A percentile compares a stretch with the other conserved stretches of the same genome.
Evolutionary conservation across 2,888 invertebrate species (phyloP).

Genomic region (Drosophila mimica): DNA sequence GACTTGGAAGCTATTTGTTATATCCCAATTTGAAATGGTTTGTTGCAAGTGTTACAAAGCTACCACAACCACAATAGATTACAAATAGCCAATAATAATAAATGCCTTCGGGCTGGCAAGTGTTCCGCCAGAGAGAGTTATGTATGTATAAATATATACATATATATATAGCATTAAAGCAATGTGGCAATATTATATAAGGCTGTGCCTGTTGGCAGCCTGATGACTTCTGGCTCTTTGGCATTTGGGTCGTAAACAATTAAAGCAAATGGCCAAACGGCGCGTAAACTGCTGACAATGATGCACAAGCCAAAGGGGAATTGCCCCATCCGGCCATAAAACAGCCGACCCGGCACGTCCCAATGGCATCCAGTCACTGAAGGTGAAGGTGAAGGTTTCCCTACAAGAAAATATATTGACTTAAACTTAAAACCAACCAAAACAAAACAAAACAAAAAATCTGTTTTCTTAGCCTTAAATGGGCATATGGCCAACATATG

Average conservation of each 20-base stretch:
- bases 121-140: slow-evolving; percentile 25
- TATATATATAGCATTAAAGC: slow-evolving; percentile 8
- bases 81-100: slow-evolving; percentile 15
- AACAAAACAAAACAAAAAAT: no score
- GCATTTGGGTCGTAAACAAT: slow-evolving; percentile 65
- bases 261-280: slow-evolving; percentile 50
- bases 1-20: background rate
- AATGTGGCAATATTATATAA: slow-evolving; percentile 6
- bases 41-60: background rate
- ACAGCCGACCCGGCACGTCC: slow-evolving; percentile 21
- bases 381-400: background rate
- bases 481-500: background rate
- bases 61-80: background rate
- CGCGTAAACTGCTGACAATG: slow-evolving; percentile 66
- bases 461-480: background rate
- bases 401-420: background rate
- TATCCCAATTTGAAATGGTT: background rate
- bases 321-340: slow-evolving; percentile 41
- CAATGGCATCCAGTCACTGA: slow-evolving; percentile 21
- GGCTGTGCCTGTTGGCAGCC: background rate
- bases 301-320: slow-evolving; percentile 32
- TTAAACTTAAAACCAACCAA: background rate
- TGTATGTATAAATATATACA: background rate
- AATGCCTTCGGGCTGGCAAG: slow-evolving; percentile 20
- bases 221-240: slow-evolving; percentile 20